Base-by-base conservation (phyloP, 2,113 vertebrate genomes). In the Anoplopoma fimbria region DNA sequence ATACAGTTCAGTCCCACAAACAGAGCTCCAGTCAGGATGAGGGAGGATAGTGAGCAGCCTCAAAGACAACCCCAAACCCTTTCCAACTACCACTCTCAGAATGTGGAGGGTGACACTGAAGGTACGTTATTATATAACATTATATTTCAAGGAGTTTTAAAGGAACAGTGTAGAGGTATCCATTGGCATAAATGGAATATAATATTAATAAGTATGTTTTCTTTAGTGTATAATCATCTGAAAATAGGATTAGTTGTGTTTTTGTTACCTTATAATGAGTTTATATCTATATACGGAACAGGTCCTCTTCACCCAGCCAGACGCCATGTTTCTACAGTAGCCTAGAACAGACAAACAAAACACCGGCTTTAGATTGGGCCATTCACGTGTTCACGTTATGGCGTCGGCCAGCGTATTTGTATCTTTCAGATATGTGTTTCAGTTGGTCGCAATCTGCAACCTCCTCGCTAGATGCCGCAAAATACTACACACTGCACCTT, bases 1-100 rank as follows among this genome's bases (percentile, higher is more conserved):
- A 77, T 94, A 15, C 94, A 91, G 64, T 93, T 95, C 84, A 93
- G 83, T 21, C 94, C 94, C 2, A 96, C 95, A 9, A 93, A 87
- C 53, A 84, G 82, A 58, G 78, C 91, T 9, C 94, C 87, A 0
- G 77, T 95, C 21, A 92, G 83, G 61, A 45, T 94, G 17, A 90
- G 67, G 70, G 95, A 94, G 40, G 91, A 93, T 0, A 82, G 71
- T 0, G 92, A 93, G n/a, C 89, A 88, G 25, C 85, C 84, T 15
- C 93, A 83, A 19, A 95, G 87, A 84, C 95, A 93, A 77, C 86
- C 93, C 0, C 95, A 94, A 69, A 94, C 88, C 0, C 88, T 93
- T 45, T 51, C 88, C 69, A 94, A 77, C 31, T 91, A 94, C 85
- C 92, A 79, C 1, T 61, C 92, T 0, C 94, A 91, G 71, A 94